Percentiles rank a stretch among this genome's conserved stretches.
phyloP scores from a whole-genome alignment of 2,113 vertebrate genomes.

The Epinephelus lanceolatus region DNA sequence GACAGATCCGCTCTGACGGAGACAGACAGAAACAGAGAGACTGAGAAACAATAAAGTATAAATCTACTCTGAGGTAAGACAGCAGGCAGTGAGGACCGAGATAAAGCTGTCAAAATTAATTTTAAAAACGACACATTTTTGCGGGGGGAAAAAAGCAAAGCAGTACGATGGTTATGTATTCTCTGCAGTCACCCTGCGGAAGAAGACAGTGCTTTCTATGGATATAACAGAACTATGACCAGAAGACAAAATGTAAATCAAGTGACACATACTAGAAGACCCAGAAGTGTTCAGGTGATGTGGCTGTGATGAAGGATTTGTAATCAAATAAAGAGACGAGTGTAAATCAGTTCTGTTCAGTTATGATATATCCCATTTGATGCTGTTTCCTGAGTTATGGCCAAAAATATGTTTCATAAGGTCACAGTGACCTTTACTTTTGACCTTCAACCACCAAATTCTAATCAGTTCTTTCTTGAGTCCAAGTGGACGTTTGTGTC shows the following conservation, averaged over 20 bases:
- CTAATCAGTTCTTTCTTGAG: too few species aligned
- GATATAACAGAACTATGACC: neutral
- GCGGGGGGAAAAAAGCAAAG: neutral
- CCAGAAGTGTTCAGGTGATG: neutral
- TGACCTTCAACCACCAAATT: too few species aligned
- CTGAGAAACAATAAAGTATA: conserved; percentile 4
- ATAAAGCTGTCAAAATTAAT: conserved; percentile 8
- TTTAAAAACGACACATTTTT: neutral
- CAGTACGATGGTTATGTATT: neutral
- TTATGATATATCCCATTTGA: too few species aligned
- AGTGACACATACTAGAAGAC: neutral
- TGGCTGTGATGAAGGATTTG: neutral
- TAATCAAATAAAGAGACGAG: neutral
- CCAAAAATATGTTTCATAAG: too few species aligned
- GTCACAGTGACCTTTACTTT: too few species aligned
- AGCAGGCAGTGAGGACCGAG: neutral
- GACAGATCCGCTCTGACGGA: conserved; percentile 17
- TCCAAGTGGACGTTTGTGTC: too few species aligned
- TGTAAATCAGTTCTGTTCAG: neutral
- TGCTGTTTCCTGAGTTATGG: too few species aligned
- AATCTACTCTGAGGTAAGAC: neutral
- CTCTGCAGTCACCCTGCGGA: neutral
- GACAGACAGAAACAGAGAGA: conserved; percentile 2
- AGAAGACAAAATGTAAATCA: neutral
- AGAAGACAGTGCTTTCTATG: neutral